Evolutionary conservation across 2,797 vertebrate genomes (phyloP).

Genomic region (Novumbra hubbsi): DNA sequence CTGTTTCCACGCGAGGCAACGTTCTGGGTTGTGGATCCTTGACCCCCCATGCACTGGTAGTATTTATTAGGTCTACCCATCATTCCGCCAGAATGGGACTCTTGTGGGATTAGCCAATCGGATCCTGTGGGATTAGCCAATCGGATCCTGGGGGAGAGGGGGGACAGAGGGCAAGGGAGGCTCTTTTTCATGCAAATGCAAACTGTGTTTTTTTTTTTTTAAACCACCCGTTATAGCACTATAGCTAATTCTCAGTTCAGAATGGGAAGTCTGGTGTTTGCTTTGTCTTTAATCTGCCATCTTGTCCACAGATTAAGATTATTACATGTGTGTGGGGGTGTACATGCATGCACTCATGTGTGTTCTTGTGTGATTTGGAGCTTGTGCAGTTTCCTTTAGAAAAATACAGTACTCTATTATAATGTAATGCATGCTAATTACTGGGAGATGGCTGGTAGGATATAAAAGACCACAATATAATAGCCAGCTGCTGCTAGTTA

Average conservation of each 20-base stretch:
- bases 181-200: no score
- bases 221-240: no score
- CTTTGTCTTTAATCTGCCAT: not conserved
- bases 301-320: no score
- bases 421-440: slow-evolving; percentile 64
- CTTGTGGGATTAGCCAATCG: not conserved
- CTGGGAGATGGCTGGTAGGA: slow-evolving; percentile 74
- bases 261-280: no score
- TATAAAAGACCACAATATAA: slow-evolving; percentile 80
- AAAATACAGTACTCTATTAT: slow-evolving; percentile 54
- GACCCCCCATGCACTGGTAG: no score
- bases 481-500: slow-evolving; percentile 61
- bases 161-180: not conserved
- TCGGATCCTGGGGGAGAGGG: not conserved
- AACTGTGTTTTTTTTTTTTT: no score
- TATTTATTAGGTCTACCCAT: not conserved
- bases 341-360: not conserved
- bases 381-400: slow-evolving; percentile 52
- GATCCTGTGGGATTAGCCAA: not conserved
- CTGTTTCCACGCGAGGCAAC: no score
- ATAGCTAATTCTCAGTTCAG: no score
- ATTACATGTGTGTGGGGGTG: not conserved
- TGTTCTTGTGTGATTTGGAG: slow-evolving; percentile 47
- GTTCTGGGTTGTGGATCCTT: no score
- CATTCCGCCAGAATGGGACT: not conserved